Evolutionary conservation across 2,888 invertebrate species (phyloP).

Genomic region (Parascotia fuliginaria): DNA sequence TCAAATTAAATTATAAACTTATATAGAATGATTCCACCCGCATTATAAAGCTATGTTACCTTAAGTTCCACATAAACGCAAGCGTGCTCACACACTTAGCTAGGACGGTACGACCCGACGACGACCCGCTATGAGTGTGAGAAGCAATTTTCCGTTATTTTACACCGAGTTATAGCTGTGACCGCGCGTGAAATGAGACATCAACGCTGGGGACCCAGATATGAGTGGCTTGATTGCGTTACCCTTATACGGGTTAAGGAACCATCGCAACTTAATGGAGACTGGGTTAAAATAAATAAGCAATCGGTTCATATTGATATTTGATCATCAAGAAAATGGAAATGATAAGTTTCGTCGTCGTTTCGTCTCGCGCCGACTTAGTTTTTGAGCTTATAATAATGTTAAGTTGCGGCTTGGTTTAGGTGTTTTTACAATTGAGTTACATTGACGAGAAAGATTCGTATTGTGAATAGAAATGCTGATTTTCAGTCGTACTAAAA

Average conservation of each 20-base stretch:
- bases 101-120: constrained; percentile 18
- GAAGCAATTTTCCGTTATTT: constrained; percentile 51
- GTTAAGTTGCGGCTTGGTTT: too few species aligned
- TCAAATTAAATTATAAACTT: background rate
- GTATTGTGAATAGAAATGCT: too few species aligned
- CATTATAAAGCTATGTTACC: background rate
- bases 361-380: too few species aligned
- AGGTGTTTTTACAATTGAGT: too few species aligned
- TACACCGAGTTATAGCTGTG: constrained; percentile 46
- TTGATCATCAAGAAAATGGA: too few species aligned
- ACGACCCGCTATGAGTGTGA: constrained; percentile 27
- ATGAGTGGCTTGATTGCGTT: constrained; percentile 37
- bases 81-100: constrained; percentile 19
- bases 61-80: constrained; percentile 8
- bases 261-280: constrained; percentile 10
- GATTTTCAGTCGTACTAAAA: too few species aligned
- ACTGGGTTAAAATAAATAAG: constrained; percentile 26
- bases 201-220: constrained; percentile 23
- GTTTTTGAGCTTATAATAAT: too few species aligned
- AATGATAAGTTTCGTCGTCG: too few species aligned
- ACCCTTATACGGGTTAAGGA: constrained; percentile 26
- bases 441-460: too few species aligned
- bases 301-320: background rate
- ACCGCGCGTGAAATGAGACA: constrained; percentile 48
- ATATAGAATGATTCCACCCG: background rate